Percentiles rank a stretch among this genome's conserved stretches.
These are phyloP conservation scores for Oscheius sp. DNA, from an alignment of 2,888 invertebrate species.

Conservation along the genomic window DNA sequence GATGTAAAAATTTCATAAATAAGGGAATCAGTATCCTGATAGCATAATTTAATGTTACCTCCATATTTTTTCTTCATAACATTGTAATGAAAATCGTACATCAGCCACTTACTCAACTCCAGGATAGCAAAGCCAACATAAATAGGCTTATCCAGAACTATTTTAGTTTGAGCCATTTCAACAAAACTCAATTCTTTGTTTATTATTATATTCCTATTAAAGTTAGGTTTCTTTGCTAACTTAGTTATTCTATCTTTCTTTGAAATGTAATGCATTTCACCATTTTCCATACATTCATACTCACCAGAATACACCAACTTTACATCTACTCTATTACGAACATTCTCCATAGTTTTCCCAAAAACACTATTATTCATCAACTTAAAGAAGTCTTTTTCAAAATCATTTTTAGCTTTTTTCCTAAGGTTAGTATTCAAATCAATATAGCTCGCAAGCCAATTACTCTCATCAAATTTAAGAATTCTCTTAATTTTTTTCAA, in stretches of 20 bases:
- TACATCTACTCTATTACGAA: slow-evolving; percentile 70
- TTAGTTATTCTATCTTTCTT: slow-evolving; percentile 34
- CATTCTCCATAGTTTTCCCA: slow-evolving; percentile 72
- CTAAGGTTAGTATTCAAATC: slow-evolving; percentile 41
- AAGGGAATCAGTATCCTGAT: slow-evolving; percentile 66
- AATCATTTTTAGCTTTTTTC: slow-evolving; percentile 62
- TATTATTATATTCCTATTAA: slow-evolving; percentile 41
- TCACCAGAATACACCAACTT: slow-evolving; percentile 41
- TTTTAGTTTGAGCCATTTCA: slow-evolving; percentile 47
- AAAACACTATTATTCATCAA: slow-evolving; percentile 70
- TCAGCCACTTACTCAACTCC: slow-evolving; percentile 49
- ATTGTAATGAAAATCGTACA: slow-evolving; percentile 58
- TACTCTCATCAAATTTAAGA: slow-evolving; percentile 48
- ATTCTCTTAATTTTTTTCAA: slow-evolving; percentile 50
- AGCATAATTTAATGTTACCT: slow-evolving; percentile 50
- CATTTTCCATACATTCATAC: slow-evolving; percentile 24
- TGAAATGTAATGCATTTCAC: slow-evolving; percentile 30
- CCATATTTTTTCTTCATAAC: slow-evolving; percentile 42
- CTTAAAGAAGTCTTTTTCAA: slow-evolving; percentile 71
- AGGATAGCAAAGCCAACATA: slow-evolving; percentile 46
- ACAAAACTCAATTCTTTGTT: slow-evolving; percentile 38
- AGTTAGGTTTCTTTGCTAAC: slow-evolving; percentile 44
- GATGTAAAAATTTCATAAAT: slow-evolving; percentile 61
- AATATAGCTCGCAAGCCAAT: slow-evolving; percentile 35
- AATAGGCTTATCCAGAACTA: slow-evolving; percentile 31